Base-by-base conservation (phyloP, 2,113 vertebrate species). In the Carassius gibelio region DNA sequence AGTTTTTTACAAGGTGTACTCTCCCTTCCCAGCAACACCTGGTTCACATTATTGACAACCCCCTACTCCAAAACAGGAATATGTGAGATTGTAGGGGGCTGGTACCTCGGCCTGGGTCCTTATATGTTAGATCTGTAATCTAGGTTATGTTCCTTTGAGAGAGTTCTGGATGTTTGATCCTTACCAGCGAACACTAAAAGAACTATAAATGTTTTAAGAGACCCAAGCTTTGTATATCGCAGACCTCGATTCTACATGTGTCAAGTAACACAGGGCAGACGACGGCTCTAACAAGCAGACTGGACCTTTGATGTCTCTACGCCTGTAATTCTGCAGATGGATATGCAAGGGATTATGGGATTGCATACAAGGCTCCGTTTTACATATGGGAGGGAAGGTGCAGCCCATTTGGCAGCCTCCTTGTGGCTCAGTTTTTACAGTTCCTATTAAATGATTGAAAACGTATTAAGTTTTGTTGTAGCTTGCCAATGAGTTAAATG, bases 1-100 rank as follows among this genome's bases (percentile, higher is more conserved):
- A 93, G 88, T 87, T 85, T 93, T 93, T 94, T 93, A 94, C 91
- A 89, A 89, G 90, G 87, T 61, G 87, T 88, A 89, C 89, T 89
- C 91, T 92, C 21, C 57, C 38, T 89, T 92, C 85, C 81, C 61
- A 85, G 84, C 84, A 23, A 89, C 93, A 93, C 93, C 93, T 95
- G 93, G 88, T 91, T 92, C 86, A 52, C 64, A 93, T 93, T 94
- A 94, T 88, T 90, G 86, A 87, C 84, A 92, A 92, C 84, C 81
- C 91, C 87, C 90, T 87, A 88, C 88, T 89, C 76, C 71, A 72
- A 81, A 77, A 85, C 71, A 8, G 19, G n/a, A 81, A 57, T 72
- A 42, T 42, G 50, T 34, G 72, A 57, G 52, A 30, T 59, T 55
- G 64, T 15, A 19, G 50, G 66, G 42, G 45, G 45, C 3, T 81